phyloP scores from a whole-genome alignment of 2,888 invertebrate genomes.

The Lobophora halterata region DNA sequence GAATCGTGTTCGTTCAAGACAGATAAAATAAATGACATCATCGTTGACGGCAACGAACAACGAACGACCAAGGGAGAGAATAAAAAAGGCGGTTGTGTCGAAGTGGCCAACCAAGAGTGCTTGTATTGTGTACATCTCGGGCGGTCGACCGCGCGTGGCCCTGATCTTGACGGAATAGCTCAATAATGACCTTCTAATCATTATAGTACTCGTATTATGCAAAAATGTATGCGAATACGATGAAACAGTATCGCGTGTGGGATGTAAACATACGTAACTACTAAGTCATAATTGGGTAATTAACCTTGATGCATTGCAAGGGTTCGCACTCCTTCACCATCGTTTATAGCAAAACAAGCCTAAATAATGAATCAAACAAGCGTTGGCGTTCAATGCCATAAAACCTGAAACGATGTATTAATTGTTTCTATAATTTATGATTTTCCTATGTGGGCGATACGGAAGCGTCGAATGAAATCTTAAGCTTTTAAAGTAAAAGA shows the following conservation, averaged over 20 bases:
- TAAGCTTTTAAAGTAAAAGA: slow-evolving; percentile 13
- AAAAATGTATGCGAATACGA: too few relatives aligned
- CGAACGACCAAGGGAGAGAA: slow-evolving; percentile 53
- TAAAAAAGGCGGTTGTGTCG: slow-evolving; percentile 46
- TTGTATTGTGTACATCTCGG: slow-evolving; percentile 45
- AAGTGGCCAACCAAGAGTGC: slow-evolving; percentile 50
- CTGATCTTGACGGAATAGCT: slow-evolving; percentile 66
- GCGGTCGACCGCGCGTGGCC: slow-evolving; percentile 69
- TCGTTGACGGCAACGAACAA: slow-evolving; percentile 49
- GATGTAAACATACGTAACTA: too few relatives aligned
- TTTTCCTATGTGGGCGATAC: slow-evolving; percentile 19
- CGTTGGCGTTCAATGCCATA: slow-evolving; percentile 48
- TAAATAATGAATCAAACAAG: slow-evolving; percentile 43
- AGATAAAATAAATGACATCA: slow-evolving; percentile 65
- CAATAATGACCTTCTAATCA: slow-evolving; percentile 42
- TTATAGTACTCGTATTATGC: too few relatives aligned
- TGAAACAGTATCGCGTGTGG: too few relatives aligned
- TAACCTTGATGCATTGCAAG: slow-evolving; percentile 40
- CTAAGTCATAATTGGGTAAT: too few relatives aligned
- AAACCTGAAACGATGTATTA: slow-evolving; percentile 12
- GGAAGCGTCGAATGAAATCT: slow-evolving; percentile 7
- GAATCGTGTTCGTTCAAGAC: slow-evolving; percentile 39
- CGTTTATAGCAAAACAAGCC: slow-evolving; percentile 42
- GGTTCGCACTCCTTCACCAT: slow-evolving; percentile 24
- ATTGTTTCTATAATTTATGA: slow-evolving; percentile 21